Evolutionary conservation across 2,113 vertebrate genomes (phyloP), one percentile per base, ranked within the genome.

Genomic region (Paracanthobrama guichenoti): DNA sequence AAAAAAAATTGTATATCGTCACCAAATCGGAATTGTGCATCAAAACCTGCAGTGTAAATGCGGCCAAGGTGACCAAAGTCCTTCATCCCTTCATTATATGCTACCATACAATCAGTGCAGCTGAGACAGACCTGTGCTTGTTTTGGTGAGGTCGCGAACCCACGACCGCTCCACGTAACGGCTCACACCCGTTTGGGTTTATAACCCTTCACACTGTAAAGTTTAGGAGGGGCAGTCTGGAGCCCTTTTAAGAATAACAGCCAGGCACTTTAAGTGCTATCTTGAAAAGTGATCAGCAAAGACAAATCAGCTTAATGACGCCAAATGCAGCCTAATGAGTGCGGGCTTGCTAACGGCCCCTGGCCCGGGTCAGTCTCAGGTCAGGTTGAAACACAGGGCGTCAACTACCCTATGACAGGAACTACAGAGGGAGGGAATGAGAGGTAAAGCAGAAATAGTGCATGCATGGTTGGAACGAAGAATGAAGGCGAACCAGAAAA

Each of bases 251-350:
- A 92, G 91, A 91, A 93, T 72, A 84, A 90, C 91, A 90, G 69
- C 84, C 90, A 88, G 85, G 28, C 88, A 92, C 90, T 89, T 88
- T 88, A 90, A 95, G 95, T 93, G 94, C 93, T 94, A 93, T 94
- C 94, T 93, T 95, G 92, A 96, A 94, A 94, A 94, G 93, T 92
- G 86, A 95, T 95, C 93, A 94, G 83, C 92, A 90, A 90, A 93
- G 92, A 93, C 90, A 92, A 90, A 93, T 88, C 90, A 90, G 88
- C 88, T 92, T 94, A 94, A 96, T 92, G 94, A 93, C 89, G 82
- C 91, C 91, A 94, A 94, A 94, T 93, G 90, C 93, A 89, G 86
- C 91, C 92, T 95, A 94, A 95, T 94, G 93, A 93, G 91, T 57
- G 53, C 90, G 84, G 87, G 84, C 77, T 85, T 83, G 59, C 62